Evolutionary conservation across 2,797 vertebrate species (phyloP).

Genomic region (Myiothlypis chrysogaster): DNA sequence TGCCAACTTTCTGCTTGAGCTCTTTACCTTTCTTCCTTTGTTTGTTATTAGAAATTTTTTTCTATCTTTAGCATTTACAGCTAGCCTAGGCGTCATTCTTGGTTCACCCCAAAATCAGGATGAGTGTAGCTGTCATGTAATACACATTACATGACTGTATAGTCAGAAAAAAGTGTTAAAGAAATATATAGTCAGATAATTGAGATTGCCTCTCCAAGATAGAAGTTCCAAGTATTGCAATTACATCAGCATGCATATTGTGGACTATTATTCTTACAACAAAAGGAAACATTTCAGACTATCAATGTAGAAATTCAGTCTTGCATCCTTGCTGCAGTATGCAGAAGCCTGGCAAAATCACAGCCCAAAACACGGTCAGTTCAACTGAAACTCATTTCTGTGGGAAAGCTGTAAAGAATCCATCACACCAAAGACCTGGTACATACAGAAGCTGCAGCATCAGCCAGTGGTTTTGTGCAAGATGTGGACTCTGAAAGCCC

Average conservation of each 20-base stretch:
- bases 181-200: background rate
- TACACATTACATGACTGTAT: background rate
- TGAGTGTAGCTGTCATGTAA: background rate
- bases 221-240: background rate
- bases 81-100: background rate
- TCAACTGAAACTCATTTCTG: background rate
- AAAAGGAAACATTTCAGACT: background rate
- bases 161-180: background rate
- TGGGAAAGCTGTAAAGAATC: background rate
- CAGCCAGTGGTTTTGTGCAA: background rate
- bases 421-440: background rate
- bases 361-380: background rate
- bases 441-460: background rate
- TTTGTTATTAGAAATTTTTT: background rate
- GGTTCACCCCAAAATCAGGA: background rate
- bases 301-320: background rate
- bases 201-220: background rate
- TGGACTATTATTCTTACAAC: background rate
- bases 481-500: background rate
- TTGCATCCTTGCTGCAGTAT: background rate
- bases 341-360: background rate
- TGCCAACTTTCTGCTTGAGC: background rate
- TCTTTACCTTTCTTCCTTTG: background rate
- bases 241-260: background rate
- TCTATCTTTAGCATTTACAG: background rate